A percentile compares a stretch with the other conserved stretches of the same genome.
These are phyloP conservation scores for Hemiscyllium ocellatum DNA, from an alignment of 2,113 vertebrate genomes.

Conservation along the genomic window DNA sequence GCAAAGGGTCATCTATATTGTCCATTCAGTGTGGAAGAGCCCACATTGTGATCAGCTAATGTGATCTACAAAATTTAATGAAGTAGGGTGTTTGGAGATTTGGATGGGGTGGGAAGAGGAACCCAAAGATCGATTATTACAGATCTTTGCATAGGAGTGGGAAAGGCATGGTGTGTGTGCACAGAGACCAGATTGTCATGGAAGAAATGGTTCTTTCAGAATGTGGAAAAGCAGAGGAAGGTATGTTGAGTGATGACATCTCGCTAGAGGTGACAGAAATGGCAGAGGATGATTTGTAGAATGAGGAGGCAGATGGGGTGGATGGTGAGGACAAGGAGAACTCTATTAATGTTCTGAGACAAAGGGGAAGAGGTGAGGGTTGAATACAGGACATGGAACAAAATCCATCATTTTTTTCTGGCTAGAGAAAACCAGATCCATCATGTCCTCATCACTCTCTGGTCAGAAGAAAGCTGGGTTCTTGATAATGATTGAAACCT, in stretches of 20 bases:
- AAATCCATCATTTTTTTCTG: not conserved
- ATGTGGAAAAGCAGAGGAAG: not conserved
- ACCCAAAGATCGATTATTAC: not conserved
- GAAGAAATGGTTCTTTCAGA: not conserved
- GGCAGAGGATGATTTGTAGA: no score
- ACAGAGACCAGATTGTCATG: not conserved
- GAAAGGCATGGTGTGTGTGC: not conserved
- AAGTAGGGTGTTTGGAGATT: not conserved
- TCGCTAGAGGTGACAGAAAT: not conserved
- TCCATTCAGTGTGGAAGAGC: not conserved
- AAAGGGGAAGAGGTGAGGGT: not conserved
- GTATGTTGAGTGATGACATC: not conserved
- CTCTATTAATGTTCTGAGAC: not conserved
- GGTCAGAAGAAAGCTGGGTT: not conserved
- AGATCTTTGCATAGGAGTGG: no score
- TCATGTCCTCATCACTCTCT: not conserved
- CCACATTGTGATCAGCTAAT: not conserved
- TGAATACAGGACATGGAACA: not conserved
- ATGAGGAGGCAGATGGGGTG: no score
- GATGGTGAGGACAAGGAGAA: not conserved
- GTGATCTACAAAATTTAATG: not conserved
- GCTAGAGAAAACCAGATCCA: not conserved
- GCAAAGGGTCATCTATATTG: not conserved
- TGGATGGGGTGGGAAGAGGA: not conserved
- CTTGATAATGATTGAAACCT: not conserved